phyloP scores from a whole-genome alignment of 2,888 invertebrate genomes.

The Scaptomyza caliginosa region DNA sequence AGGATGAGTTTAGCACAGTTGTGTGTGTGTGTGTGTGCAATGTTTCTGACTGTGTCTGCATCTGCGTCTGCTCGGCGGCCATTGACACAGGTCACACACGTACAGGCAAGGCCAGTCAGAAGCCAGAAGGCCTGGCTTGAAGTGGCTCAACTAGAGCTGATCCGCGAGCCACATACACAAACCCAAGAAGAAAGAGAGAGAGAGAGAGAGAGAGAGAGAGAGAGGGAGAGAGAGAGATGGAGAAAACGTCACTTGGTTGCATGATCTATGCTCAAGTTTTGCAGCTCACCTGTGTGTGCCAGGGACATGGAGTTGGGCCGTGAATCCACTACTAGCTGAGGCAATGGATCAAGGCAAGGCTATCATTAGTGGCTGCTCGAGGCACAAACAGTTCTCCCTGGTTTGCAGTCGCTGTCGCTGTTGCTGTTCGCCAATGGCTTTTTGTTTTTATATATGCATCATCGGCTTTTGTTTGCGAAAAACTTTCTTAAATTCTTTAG shows the following conservation, averaged over 20 bases:
- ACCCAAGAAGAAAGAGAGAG: background rate
- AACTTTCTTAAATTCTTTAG: constrained; percentile 78
- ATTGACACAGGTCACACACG: constrained; percentile 75
- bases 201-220: background rate
- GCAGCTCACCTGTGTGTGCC: constrained; percentile 49
- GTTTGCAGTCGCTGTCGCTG: background rate
- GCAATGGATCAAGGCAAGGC: constrained; percentile 66
- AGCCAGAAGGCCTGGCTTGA: constrained; percentile 15
- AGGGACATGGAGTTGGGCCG: constrained; percentile 13
- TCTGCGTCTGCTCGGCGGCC: constrained; percentile 49
- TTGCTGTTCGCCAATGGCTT: constrained; percentile 11
- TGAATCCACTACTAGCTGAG: constrained; percentile 45
- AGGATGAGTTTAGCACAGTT: constrained; percentile 49
- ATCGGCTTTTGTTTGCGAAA: constrained; percentile 78
- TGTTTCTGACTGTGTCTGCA: constrained; percentile 27
- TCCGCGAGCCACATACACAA: constrained; percentile 11
- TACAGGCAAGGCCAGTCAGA: constrained; percentile 60
- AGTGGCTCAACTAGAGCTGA: constrained; percentile 26
- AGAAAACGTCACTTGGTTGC: constrained; percentile 73
- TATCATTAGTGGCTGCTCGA: constrained; percentile 69
- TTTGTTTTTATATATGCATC: constrained; percentile 56
- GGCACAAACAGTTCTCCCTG: constrained; percentile 44
- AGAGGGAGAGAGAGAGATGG: constrained; percentile 6
- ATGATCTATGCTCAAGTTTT: constrained; percentile 68
- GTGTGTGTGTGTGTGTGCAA: constrained; percentile 13